phyloP scores from a whole-genome alignment of 2,888 invertebrate genomes.

The Andrena marginata region DNA sequence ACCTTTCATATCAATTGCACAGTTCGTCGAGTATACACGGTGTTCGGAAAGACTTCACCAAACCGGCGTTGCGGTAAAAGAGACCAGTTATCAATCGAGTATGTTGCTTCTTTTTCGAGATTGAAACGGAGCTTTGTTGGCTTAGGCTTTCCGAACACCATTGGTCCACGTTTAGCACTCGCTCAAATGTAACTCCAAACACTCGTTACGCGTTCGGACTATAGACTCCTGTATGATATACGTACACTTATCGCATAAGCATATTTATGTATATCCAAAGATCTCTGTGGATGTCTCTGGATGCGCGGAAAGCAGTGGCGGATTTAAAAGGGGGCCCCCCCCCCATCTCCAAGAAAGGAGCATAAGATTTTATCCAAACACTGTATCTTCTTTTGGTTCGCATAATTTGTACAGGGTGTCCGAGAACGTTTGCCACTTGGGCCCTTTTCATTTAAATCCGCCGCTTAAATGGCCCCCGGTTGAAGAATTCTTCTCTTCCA shows the following conservation, averaged over 20 bases:
- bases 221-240: conserved; percentile 7
- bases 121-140: background rate
- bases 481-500: too few species aligned
- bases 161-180: background rate
- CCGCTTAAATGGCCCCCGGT: too few species aligned
- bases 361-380: too few species aligned
- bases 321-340: too few species aligned
- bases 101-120: too few species aligned
- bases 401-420: too few species aligned
- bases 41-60: background rate
- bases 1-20: background rate
- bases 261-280: conserved; percentile 51
- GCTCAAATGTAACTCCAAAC: background rate
- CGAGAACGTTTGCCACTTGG: too few species aligned
- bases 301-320: background rate
- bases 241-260: conserved; percentile 2
- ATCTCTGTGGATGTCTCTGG: conserved; percentile 20
- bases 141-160: background rate
- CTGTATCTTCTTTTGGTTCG: too few species aligned
- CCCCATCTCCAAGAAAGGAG: too few species aligned
- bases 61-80: too few species aligned
- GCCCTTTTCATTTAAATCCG: too few species aligned
- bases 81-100: too few species aligned
- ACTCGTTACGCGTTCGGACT: background rate
- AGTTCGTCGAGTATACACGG: background rate